These are phyloP conservation scores for Caenorhabditis sinica DNA, from an alignment of 2,888 invertebrate species.

Conservation along the genomic window DNA sequence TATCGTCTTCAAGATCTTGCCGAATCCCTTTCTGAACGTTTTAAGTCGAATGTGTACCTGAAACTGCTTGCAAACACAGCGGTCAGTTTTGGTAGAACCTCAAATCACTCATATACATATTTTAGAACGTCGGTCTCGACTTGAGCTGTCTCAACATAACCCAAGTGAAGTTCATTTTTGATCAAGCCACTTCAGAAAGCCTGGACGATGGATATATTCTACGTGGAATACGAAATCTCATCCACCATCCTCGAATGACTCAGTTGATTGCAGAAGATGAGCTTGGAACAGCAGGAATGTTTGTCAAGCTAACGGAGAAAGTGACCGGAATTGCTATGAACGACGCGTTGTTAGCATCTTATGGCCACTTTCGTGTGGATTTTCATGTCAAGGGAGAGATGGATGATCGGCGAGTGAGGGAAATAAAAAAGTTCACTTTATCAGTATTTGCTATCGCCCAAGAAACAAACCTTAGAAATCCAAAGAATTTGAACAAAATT, in stretches of 20 bases:
- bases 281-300: conserved; percentile 42
- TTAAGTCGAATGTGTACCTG: conserved; percentile 25
- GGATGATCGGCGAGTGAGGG: conserved; percentile 3
- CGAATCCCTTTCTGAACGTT: conserved; percentile 17
- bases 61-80: conserved; percentile 40
- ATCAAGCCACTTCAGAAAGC: conserved; percentile 3
- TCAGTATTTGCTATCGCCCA: conserved; percentile 33
- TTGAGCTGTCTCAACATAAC: conserved; percentile 14
- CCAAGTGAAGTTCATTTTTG: conserved; percentile 21
- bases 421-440: conserved; percentile 37
- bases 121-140: conserved; percentile 25
- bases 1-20: conserved; percentile 44
- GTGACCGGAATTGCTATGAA: conserved; percentile 22
- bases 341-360: conserved; percentile 30
- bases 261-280: conserved; percentile 49
- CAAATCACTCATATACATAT: neutral
- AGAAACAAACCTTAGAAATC: conserved; percentile 27
- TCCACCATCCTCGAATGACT: conserved; percentile 28
- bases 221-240: conserved; percentile 31
- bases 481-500: conserved; percentile 8
- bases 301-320: conserved; percentile 34
- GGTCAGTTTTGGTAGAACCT: neutral
- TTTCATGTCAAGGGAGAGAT: conserved; percentile 54
- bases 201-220: conserved; percentile 31
- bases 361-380: conserved; percentile 40